Evolutionary conservation across 2,113 vertebrate genomes (phyloP).

Genomic region (Esox niger): DNA sequence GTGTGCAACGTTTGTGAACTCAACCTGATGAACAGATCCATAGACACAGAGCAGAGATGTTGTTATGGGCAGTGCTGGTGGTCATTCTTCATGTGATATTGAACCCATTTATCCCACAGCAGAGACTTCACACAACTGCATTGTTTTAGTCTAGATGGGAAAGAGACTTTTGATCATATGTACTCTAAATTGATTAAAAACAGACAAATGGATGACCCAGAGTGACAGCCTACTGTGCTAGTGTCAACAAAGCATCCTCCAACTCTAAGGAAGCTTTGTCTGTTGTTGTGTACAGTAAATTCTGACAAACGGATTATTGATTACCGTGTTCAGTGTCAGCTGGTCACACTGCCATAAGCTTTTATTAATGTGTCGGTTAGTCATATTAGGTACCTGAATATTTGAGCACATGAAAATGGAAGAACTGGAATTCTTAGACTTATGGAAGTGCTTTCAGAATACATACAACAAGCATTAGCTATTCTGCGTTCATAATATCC

Average conservation of each 20-base stretch:
- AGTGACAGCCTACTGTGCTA: background rate
- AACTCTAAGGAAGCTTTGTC: background rate
- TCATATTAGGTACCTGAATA: background rate
- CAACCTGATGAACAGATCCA: background rate
- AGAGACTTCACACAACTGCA: background rate
- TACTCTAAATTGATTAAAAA: constrained; percentile 15
- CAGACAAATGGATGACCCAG: background rate
- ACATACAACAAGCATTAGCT: background rate
- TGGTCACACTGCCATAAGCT: background rate
- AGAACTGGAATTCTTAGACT: background rate
- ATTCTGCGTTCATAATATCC: background rate
- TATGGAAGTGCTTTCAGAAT: background rate
- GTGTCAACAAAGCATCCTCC: background rate
- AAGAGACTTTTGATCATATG: constrained; percentile 24
- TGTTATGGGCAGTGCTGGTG: too few relatives aligned
- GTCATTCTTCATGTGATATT: background rate
- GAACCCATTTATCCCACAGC: background rate
- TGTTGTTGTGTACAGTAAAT: background rate
- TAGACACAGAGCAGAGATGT: background rate
- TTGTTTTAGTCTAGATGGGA: background rate
- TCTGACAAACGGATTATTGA: background rate
- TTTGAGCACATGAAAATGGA: background rate
- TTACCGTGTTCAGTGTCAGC: background rate
- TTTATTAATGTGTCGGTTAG: background rate
- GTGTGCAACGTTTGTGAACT: background rate